phyloP scores from a whole-genome alignment of 1,140 invertebrate species.

The Gonioctena quinquepunctata region DNA sequence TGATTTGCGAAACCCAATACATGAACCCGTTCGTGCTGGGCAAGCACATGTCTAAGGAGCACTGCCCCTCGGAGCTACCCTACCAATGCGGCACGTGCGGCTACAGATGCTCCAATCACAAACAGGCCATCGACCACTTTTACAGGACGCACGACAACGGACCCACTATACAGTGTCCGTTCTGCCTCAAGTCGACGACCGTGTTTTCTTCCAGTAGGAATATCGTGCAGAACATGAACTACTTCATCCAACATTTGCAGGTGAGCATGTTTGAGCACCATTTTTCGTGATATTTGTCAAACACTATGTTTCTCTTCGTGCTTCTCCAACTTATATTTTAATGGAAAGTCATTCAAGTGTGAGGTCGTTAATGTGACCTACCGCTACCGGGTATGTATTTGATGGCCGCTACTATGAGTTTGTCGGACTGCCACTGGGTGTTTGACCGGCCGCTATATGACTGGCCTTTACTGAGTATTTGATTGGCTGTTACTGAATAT shows the following conservation, averaged over 20 bases:
- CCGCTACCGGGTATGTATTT: too few species aligned
- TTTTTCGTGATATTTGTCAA: too few species aligned
- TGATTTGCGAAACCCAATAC: constrained; percentile 71
- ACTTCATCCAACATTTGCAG: constrained; percentile 30
- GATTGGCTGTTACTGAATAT: too few species aligned
- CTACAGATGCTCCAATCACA: constrained; percentile 76
- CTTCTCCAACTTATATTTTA: too few species aligned
- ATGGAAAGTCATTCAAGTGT: too few species aligned
- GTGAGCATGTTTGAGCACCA: too few species aligned
- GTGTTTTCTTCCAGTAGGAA: constrained; percentile 54
- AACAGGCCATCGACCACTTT: constrained; percentile 74
- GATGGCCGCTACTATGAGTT: too few species aligned
- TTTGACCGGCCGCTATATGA: too few species aligned
- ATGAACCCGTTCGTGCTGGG: constrained; percentile 66
- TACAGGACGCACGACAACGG: constrained; percentile 66
- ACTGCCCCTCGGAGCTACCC: constrained; percentile 76
- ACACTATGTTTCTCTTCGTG: too few species aligned
- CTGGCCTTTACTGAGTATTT: too few species aligned
- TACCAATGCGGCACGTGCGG: constrained; percentile 76
- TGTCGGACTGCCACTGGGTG: too few species aligned
- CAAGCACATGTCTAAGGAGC: constrained; percentile 75
- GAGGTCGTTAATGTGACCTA: too few species aligned
- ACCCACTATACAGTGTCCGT: constrained; percentile 70
- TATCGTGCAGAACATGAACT: constrained; percentile 58
- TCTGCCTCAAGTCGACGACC: constrained; percentile 68